A percentile compares a stretch with the other conserved stretches of the same genome.
These are phyloP conservation scores for Campoletis sonorensis DNA, from an alignment of 1,140 invertebrate genomes.

Conservation along the genomic window DNA sequence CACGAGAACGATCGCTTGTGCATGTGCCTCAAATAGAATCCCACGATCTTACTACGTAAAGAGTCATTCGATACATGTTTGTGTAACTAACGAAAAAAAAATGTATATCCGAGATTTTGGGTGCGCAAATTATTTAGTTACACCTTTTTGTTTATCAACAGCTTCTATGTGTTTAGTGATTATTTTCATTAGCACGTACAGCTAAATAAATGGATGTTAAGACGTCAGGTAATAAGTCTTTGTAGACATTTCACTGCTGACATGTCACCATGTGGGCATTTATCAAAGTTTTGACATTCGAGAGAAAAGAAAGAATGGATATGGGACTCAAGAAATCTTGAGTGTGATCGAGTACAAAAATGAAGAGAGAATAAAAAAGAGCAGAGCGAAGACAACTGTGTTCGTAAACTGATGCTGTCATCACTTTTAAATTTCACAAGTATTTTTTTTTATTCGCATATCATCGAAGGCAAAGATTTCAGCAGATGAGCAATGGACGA, in stretches of 20 bases:
- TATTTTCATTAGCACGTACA: too few relatives aligned
- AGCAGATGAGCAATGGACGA: background rate
- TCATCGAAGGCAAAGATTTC: background rate
- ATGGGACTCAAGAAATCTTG: background rate
- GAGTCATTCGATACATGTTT: background rate
- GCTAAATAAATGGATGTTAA: too few relatives aligned
- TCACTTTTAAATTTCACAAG: background rate
- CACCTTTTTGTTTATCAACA: too few relatives aligned
- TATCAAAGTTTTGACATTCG: too few relatives aligned
- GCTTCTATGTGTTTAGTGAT: too few relatives aligned
- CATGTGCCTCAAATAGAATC: slow-evolving; percentile 26
- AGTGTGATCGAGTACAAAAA: background rate
- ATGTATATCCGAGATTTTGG: too few relatives aligned
- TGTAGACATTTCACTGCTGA: too few relatives aligned
- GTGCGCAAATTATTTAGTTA: too few relatives aligned
- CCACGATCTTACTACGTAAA: background rate
- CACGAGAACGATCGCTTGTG: slow-evolving; percentile 14
- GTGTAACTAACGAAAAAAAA: background rate
- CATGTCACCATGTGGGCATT: too few relatives aligned
- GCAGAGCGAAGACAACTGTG: background rate
- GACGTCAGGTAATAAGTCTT: too few relatives aligned
- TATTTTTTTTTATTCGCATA: background rate
- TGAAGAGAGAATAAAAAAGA: background rate
- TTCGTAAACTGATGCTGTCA: background rate
- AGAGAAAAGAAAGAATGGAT: too few relatives aligned